phyloP scores from a whole-genome alignment of 2,113 vertebrate genomes.

The Tonatia bakeri region DNA sequence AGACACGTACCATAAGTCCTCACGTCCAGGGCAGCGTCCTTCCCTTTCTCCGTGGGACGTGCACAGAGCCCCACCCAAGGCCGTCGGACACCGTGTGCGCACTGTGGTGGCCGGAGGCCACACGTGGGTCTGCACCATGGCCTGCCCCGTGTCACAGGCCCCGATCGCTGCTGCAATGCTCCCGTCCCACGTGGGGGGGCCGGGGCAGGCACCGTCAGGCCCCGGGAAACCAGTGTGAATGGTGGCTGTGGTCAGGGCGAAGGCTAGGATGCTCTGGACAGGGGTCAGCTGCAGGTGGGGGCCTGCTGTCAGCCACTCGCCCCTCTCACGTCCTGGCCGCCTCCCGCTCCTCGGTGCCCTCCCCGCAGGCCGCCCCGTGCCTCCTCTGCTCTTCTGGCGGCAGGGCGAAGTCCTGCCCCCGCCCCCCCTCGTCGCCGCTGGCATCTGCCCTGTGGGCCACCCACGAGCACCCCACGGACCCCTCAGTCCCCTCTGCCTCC shows the following conservation, averaged over 20 bases:
- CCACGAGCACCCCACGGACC: accelerated
- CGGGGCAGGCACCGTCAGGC: accelerated
- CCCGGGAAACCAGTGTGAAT: accelerated
- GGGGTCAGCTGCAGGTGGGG: accelerated
- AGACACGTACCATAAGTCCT: accelerated
- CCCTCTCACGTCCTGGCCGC: neutral
- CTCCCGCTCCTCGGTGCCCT: accelerated
- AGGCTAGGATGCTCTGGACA: accelerated
- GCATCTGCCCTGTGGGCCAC: accelerated
- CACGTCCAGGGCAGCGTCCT: accelerated
- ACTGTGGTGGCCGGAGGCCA: accelerated
- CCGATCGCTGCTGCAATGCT: accelerated
- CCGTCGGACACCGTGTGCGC: accelerated
- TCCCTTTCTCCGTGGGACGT: accelerated
- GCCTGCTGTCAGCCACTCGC: accelerated
- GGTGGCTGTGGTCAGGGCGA: accelerated
- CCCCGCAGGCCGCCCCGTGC: neutral
- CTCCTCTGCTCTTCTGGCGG: accelerated
- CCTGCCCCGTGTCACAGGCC: accelerated
- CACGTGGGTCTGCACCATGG: accelerated
- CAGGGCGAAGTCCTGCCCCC: accelerated
- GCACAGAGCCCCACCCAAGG: accelerated
- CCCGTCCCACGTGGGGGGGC: neutral
- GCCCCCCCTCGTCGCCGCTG: too few relatives aligned
- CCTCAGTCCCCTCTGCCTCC: too few relatives aligned